phyloP scores from a whole-genome alignment of 2,113 vertebrate genomes.

The Perognathus longimembris region DNA sequence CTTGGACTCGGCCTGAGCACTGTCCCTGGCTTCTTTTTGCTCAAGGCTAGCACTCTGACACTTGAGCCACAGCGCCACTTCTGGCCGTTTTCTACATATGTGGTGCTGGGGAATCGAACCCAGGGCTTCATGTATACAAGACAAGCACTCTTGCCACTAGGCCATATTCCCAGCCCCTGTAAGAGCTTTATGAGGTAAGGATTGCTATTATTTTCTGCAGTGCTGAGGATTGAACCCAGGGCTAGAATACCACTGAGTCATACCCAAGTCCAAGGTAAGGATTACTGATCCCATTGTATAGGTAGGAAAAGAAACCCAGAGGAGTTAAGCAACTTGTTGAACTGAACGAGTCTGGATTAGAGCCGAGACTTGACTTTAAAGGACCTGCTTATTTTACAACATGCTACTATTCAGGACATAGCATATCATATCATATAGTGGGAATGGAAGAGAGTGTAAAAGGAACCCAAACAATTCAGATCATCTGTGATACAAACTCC shows the following conservation, averaged over 20 bases:
- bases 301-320: not conserved
- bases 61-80: too few species aligned
- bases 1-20: too few species aligned
- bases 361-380: not conserved
- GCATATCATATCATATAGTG: not conserved
- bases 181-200: too few species aligned
- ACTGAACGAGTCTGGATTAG: not conserved
- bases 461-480: conserved; percentile 30
- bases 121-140: too few species aligned
- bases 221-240: not conserved
- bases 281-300: not conserved
- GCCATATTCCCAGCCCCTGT: too few species aligned
- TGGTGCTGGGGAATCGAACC: too few species aligned
- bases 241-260: not conserved
- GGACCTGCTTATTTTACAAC: not conserved
- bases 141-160: too few species aligned
- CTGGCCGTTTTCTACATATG: too few species aligned
- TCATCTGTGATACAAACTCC: not conserved
- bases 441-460: not conserved
- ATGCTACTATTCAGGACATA: not conserved
- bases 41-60: too few species aligned
- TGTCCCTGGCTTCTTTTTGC: too few species aligned
- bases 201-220: too few species aligned
- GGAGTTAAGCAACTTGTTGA: conserved; percentile 24
- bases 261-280: not conserved